These are phyloP conservation scores for Stichopus horrens DNA, from an alignment of 53 echinoderm and acorn worm species.

Conservation along the genomic window DNA sequence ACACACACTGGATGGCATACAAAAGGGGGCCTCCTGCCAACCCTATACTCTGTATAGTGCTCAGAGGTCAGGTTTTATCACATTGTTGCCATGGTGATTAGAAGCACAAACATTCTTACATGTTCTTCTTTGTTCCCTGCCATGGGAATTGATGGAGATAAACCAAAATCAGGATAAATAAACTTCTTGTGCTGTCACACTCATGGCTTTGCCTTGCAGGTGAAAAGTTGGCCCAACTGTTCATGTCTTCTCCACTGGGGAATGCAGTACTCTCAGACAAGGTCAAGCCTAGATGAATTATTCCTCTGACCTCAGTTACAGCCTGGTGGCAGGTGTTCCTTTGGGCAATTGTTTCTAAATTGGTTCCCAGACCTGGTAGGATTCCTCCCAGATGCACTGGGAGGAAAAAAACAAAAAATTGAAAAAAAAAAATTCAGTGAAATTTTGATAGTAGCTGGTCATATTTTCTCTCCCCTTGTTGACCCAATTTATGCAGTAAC, in stretches of 20 bases:
- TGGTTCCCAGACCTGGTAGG: slow-evolving; percentile 30
- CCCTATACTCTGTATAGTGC: neutral
- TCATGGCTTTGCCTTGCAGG: slow-evolving; percentile 8
- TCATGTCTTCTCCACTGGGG: slow-evolving; percentile 15
- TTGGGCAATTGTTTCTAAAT: slow-evolving; percentile 42
- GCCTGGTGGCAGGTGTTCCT: slow-evolving; percentile 41
- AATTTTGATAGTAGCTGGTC: neutral
- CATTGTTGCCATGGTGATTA: slow-evolving; percentile 13
- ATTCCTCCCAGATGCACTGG: neutral
- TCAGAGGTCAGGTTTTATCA: slow-evolving; percentile 25
- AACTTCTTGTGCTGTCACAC: slow-evolving; percentile 17
- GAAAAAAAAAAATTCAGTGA: no score
- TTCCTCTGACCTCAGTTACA: slow-evolving; percentile 22
- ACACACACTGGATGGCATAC: slow-evolving; percentile 1
- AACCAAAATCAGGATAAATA: slow-evolving; percentile 31
- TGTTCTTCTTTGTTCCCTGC: slow-evolving; percentile 20
- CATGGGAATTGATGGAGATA: slow-evolving; percentile 45
- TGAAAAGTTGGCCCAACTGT: slow-evolving; percentile 36
- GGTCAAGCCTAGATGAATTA: slow-evolving; percentile 40
- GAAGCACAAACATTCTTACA: slow-evolving; percentile 29
- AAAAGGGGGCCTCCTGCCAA: slow-evolving; percentile 21
- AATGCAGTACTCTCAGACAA: slow-evolving; percentile 15
- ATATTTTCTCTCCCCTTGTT: neutral
- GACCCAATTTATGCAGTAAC: neutral
- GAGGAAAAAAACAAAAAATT: neutral